Conservation (phyloP, 2,797 vertebrate genomes). For the Aulostomus chinensis region DNA sequence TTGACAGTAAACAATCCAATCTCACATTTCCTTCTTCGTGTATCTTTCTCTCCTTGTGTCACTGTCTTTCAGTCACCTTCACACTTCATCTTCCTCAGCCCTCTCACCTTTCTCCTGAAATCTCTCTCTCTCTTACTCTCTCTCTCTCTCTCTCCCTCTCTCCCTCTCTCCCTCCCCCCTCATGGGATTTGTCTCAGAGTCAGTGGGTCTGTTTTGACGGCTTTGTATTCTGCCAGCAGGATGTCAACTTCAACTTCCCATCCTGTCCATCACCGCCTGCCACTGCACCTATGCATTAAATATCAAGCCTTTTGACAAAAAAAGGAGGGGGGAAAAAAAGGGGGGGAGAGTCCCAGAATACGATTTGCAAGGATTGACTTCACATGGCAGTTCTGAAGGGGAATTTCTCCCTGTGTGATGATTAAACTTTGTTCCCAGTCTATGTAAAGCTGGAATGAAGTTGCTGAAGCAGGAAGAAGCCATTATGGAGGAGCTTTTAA, state of each 20-base stretch:
- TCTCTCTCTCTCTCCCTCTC: neutral
- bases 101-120: conserved; percentile 2
- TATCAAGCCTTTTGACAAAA: conserved; percentile 44
- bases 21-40: too few species aligned
- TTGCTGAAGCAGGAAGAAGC: conserved; percentile 38
- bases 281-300: conserved; percentile 64
- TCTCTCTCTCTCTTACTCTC: neutral
- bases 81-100: conserved; percentile 12
- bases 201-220: conserved; percentile 50
- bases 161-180: conserved; percentile 3
- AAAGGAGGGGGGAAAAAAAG: too few species aligned
- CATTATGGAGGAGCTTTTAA: conserved; percentile 41
- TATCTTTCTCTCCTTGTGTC: neutral
- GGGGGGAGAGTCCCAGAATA: conserved; percentile 28
- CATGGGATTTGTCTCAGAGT: conserved; percentile 30
- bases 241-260: conserved; percentile 47
- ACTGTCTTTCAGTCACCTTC: conserved; percentile 34
- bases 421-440: conserved; percentile 50
- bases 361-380: conserved; percentile 27
- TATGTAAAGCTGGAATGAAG: conserved; percentile 39
- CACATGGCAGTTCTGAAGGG: conserved; percentile 48
- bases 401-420: conserved; percentile 40
- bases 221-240: conserved; percentile 44
- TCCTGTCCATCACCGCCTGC: conserved; percentile 60
- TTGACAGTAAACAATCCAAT: too few species aligned